Conservation (phyloP, 30 jellyfish, hydroid and myxozoan genomes). For the Rhopilema esculentum region DNA sequence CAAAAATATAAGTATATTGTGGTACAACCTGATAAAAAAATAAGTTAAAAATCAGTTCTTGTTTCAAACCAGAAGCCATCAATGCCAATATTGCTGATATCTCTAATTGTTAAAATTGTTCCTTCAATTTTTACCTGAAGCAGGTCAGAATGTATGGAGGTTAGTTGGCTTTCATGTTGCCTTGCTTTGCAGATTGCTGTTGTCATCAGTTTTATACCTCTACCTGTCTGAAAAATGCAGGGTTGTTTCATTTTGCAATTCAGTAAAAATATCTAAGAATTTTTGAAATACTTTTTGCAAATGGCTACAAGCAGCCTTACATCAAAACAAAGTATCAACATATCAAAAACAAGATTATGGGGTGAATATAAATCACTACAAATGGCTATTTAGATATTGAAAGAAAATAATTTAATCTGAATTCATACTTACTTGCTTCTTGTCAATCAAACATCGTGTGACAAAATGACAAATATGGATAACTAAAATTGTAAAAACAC, state of each 20-base stretch:
- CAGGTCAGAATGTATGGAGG: slow-evolving; percentile 87
- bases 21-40: too few relatives aligned
- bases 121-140: slow-evolving; percentile 59
- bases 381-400: too few relatives aligned
- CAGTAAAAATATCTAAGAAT: background rate
- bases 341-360: too few relatives aligned
- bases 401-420: background rate
- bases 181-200: slow-evolving; percentile 78
- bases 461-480: slow-evolving; percentile 81
- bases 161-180: slow-evolving; percentile 69
- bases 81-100: background rate
- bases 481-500: slow-evolving; percentile 45
- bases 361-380: too few relatives aligned
- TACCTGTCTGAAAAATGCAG: slow-evolving; percentile 58
- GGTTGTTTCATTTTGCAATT: background rate
- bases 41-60: too few relatives aligned
- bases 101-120: background rate
- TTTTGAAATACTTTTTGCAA: background rate
- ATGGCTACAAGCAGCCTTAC: background rate
- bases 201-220: slow-evolving; percentile 80
- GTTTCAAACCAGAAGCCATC: background rate
- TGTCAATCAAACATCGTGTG: slow-evolving; percentile 79
- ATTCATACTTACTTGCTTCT: slow-evolving; percentile 53
- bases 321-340: too few relatives aligned
- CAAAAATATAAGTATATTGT: background rate